Evolutionary conservation across 2,888 invertebrate species (phyloP).

Genomic region (Lithophane ornitopus): DNA sequence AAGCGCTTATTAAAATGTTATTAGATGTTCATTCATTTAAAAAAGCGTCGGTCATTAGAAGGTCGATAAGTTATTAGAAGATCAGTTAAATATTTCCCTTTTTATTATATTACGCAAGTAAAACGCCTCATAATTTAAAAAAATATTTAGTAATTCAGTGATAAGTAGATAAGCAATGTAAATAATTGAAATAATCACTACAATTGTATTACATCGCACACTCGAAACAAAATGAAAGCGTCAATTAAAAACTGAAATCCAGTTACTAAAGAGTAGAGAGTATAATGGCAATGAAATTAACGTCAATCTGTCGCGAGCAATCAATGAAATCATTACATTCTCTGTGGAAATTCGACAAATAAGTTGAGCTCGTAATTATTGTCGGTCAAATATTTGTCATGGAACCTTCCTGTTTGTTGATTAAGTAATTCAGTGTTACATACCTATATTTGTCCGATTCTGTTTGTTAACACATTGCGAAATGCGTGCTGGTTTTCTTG

Average conservation of each 20-base stretch:
- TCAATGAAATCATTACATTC: constrained; percentile 73
- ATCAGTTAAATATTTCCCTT: too few species aligned
- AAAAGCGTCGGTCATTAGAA: too few species aligned
- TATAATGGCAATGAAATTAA: constrained; percentile 64
- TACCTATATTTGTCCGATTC: constrained; percentile 6
- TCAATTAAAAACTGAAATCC: constrained; percentile 47
- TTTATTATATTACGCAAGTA: not conserved
- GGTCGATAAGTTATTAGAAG: too few species aligned
- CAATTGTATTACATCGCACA: constrained; percentile 22
- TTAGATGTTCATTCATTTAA: too few species aligned
- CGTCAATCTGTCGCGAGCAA: constrained; percentile 73
- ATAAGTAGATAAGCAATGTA: not conserved
- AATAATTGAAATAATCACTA: constrained; percentile 36
- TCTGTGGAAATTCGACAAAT: constrained; percentile 69
- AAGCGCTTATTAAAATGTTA: too few species aligned
- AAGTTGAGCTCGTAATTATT: constrained; percentile 75
- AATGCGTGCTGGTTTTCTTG: not conserved
- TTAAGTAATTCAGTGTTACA: constrained; percentile 38
- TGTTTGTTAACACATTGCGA: not conserved
- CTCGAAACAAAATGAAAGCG: constrained; percentile 34
- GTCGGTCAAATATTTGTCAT: constrained; percentile 68
- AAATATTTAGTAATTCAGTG: not conserved
- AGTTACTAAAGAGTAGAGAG: constrained; percentile 37
- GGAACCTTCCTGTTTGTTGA: constrained; percentile 47
- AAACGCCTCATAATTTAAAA: not conserved